Evolutionary conservation across 2,113 vertebrate species (phyloP), one percentile per base, ranked within the genome.

Genomic region (Gallinago jamesoni): DNA sequence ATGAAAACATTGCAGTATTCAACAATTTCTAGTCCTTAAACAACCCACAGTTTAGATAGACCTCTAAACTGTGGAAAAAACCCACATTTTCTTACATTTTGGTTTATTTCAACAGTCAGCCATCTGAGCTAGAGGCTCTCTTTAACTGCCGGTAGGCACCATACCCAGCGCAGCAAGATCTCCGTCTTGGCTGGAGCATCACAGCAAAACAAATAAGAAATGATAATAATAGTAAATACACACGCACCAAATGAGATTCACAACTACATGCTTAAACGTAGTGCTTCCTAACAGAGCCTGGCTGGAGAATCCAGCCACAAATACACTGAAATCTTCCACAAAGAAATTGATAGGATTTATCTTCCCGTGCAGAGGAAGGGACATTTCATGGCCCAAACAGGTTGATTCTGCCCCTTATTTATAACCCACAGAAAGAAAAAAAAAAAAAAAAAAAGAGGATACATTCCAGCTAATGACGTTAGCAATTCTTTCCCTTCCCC

Each of bases 381-480:
- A 27, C 18, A 24, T 21, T 81, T 89, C 62, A 73, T 10, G 69
- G 93, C 96, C 90, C 76, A 28, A 63, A 48, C 79, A 73, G 93
- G 90, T 87, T 67, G 33, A 35, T 94, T 84, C 69, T 70, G 59
- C 73, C 78, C 87, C 87, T 91, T 90, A 57, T 85, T 89, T 55
- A 64, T 21, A 60, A 79, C 93, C 66, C 79, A 14, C 7, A 28
- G 72, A 43, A 53, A 57, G 55, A 55, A 52, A 57, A 52, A 62
- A 53, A 57, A 55, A 56, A 45, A 53, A 59, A 68, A 57, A 87
- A 10, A 47, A 21, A 47, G 35, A 70, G 19, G 37, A 87, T 75
- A 41, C 53, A 75, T 27, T 72, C 55, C 89, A 28, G 93, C 47
- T 69, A 59, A 63, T 76, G 92, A 84, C n/a, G 63, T 92, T 56